Evolutionary conservation across 2,113 vertebrate species (phyloP).

Genomic region (Micromys minutus): DNA sequence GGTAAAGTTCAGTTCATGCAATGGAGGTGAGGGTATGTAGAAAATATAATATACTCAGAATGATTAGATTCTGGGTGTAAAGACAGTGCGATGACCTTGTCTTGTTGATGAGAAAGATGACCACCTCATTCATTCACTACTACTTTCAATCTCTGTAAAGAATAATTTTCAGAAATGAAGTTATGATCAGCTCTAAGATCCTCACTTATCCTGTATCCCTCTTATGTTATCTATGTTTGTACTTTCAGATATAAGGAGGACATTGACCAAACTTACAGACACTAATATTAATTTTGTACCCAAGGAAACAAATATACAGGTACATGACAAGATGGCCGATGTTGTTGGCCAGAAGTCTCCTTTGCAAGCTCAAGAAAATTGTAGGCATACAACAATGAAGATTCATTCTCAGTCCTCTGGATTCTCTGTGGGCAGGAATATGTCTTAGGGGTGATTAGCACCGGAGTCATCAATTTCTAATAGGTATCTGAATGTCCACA

Average conservation of each 20-base stretch:
- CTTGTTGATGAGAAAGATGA: neutral
- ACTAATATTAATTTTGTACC: neutral
- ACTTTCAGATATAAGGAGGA: neutral
- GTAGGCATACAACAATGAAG: neutral
- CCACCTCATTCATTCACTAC: neutral
- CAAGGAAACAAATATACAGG: neutral
- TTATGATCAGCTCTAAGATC: neutral
- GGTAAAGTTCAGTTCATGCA: neutral
- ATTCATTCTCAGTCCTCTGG: neutral
- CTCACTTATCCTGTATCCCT: neutral
- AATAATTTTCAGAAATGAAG: neutral
- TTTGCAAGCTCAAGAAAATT: neutral
- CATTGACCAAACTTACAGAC: neutral
- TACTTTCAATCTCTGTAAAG: neutral
- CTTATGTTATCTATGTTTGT: neutral
- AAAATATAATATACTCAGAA: neutral
- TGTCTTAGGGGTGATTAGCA: neutral
- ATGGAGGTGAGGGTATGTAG: neutral
- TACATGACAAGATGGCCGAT: neutral
- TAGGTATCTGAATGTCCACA: neutral
- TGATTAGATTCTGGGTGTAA: neutral
- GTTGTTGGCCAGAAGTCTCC: neutral
- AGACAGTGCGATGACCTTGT: neutral
- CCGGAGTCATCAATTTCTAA: neutral
- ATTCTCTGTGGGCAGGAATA: neutral